These are phyloP conservation scores for Delphinus delphis DNA, from an alignment of 2,113 vertebrate genomes.

Conservation along the genomic window DNA sequence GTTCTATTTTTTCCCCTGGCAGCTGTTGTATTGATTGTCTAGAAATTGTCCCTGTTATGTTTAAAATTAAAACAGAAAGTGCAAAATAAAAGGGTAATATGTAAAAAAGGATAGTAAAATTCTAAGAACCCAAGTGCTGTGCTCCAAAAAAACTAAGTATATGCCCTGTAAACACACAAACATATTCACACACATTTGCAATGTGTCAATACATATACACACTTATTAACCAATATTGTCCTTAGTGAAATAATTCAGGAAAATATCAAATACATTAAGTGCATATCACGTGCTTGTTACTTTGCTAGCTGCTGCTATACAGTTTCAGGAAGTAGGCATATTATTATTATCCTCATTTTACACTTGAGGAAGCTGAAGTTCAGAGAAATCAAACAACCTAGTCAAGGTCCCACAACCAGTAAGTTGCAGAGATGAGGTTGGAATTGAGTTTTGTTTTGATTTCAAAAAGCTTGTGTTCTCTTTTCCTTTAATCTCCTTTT, in stretches of 20 bases:
- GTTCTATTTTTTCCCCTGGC: conserved; percentile 54
- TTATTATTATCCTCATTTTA: neutral
- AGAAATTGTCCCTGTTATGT: conserved; percentile 37
- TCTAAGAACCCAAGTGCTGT: neutral
- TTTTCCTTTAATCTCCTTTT: neutral
- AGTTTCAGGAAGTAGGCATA: neutral
- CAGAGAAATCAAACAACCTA: neutral
- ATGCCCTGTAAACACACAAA: neutral
- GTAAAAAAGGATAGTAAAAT: neutral
- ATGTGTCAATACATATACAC: neutral
- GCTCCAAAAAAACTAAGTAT: neutral
- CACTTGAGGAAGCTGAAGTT: neutral
- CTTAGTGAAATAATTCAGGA: conserved; percentile 37
- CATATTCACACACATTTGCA: neutral
- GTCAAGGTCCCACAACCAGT: neutral
- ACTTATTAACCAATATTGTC: neutral
- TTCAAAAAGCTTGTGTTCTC: neutral
- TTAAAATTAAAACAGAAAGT: conserved; percentile 67
- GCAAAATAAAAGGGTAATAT: conserved; percentile 30
- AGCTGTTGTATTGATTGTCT: conserved; percentile 62
- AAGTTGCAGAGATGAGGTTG: neutral
- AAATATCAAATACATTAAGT: neutral
- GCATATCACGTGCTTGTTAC: neutral
- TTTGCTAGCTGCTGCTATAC: conserved; percentile 10
- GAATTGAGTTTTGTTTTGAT: neutral